A percentile compares a stretch with the other conserved stretches of the same genome.
Evolutionary conservation across 2,888 invertebrate species (phyloP).

Genomic region (Acrobasis consociella): DNA sequence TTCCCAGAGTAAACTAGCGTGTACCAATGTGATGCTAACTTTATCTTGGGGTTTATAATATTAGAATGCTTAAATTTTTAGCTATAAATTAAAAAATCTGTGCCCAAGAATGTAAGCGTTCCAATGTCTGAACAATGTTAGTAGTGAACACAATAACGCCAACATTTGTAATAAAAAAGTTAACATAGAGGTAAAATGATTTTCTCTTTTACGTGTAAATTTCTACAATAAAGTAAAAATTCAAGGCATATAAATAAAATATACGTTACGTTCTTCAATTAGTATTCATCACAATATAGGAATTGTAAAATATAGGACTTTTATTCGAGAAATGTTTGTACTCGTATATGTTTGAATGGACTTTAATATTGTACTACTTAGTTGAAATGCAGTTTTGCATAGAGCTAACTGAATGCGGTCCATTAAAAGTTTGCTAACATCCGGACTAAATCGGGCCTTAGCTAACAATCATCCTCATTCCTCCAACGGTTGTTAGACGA

Average conservation of each 20-base stretch:
- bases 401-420: slow-evolving; percentile 63
- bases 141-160: too few species aligned
- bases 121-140: too few species aligned
- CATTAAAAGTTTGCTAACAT: slow-evolving; percentile 69
- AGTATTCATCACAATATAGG: too few species aligned
- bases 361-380: slow-evolving; percentile 39
- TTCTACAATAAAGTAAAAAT: too few species aligned
- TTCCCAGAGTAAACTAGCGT: slow-evolving; percentile 37
- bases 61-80: not conserved
- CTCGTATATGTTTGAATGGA: not conserved
- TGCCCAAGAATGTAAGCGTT: too few species aligned
- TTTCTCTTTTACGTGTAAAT: too few species aligned
- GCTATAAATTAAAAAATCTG: too few species aligned
- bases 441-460: slow-evolving; percentile 53
- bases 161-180: too few species aligned
- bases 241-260: too few species aligned
- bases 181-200: too few species aligned
- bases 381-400: slow-evolving; percentile 55
- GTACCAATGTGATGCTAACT: slow-evolving; percentile 33
- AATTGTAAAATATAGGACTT: too few species aligned
- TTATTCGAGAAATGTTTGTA: not conserved
- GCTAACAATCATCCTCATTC: slow-evolving; percentile 33
- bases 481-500: slow-evolving; percentile 1
- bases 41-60: not conserved
- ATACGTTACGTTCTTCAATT: too few species aligned